phyloP scores from a whole-genome alignment of 2,113 vertebrate genomes.

The Pomatostomus ruficeps region DNA sequence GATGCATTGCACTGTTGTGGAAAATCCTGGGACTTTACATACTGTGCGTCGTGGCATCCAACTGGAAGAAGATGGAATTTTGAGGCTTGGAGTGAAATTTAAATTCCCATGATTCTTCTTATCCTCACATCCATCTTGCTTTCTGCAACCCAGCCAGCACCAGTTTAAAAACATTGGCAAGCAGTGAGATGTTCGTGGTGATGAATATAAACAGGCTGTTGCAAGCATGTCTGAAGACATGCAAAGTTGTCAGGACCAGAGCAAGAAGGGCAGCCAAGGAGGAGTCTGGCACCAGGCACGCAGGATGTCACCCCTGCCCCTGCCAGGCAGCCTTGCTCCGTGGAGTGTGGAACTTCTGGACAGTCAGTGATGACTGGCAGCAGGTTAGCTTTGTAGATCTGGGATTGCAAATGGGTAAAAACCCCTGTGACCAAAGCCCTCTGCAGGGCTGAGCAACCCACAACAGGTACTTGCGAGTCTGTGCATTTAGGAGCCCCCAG shows the following conservation, averaged over 20 bases:
- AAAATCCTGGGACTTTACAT: neutral
- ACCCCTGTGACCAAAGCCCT: neutral
- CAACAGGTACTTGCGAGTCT: neutral
- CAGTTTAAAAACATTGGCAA: constrained; percentile 41
- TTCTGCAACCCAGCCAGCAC: neutral
- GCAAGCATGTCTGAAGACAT: neutral
- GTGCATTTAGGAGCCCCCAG: neutral
- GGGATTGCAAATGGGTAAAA: neutral
- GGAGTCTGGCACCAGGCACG: neutral
- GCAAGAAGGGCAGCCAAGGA: neutral
- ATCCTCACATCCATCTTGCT: neutral
- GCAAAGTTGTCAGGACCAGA: neutral
- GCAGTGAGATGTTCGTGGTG: neutral
- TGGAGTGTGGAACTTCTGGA: accelerated
- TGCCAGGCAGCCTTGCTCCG: neutral
- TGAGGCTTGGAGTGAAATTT: constrained; percentile 22
- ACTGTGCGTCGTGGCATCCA: neutral
- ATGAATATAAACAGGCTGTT: constrained; percentile 34
- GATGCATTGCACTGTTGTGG: neutral
- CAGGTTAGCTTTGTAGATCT: neutral
- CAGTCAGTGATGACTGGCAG: neutral
- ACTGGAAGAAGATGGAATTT: neutral
- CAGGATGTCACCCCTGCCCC: neutral
- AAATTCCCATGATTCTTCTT: constrained; percentile 23
- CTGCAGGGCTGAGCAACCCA: neutral